Evolutionary conservation across 2,113 vertebrate genomes (phyloP), one percentile per base, ranked within the genome.

Genomic region (Coryphaenoides rupestris): DNA sequence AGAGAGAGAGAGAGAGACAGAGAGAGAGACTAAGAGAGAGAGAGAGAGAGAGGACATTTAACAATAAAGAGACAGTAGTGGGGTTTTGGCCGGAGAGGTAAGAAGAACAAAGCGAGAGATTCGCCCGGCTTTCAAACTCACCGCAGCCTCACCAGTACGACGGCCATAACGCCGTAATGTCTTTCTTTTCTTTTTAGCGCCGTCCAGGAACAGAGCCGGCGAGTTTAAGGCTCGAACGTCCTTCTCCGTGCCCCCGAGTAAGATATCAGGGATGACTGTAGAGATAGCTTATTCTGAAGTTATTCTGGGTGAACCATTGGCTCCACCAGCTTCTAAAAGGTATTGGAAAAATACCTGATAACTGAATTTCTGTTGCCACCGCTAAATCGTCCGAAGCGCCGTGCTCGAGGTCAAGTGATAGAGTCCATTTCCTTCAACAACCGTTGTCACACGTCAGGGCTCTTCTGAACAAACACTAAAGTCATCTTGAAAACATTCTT

Each of bases 21-120:
- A 85, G 81, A 80, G 84, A n/a, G 40, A 5, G 40, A 45, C 13
- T 5, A 13, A 79, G 77, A 75, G 77, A 84, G 56, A 79, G 83
- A n/a, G n/a, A 83, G 75, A 87, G 82, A 60, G 75, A 84, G 82
- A 83, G 66, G 26, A 33, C 73, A 83, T 86, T 87, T 86, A 86
- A 75, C 55, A 69, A 82, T 80, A 78, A 85, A 85, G 76, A 66
- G 67, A 76, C 73, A 83, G 68, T 75, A 73, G 73, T 68, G 76
- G 28, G 80, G 73, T 49, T 74, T 70, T 81, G 75, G 69, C 65
- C 5, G 72, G 62, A 77, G 59, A 69, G 76, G 63, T 73, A 70
- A 77, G 80, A 46, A 24, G 45, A 17, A 68, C 67, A 73, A 62
- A 66, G 63, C 57, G 64, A 60, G 59, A 70, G 65, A 68, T 70